These are phyloP conservation scores for Dendrocincla tyrannina DNA, from an alignment of 2,797 vertebrate genomes.

Conservation along the genomic window DNA sequence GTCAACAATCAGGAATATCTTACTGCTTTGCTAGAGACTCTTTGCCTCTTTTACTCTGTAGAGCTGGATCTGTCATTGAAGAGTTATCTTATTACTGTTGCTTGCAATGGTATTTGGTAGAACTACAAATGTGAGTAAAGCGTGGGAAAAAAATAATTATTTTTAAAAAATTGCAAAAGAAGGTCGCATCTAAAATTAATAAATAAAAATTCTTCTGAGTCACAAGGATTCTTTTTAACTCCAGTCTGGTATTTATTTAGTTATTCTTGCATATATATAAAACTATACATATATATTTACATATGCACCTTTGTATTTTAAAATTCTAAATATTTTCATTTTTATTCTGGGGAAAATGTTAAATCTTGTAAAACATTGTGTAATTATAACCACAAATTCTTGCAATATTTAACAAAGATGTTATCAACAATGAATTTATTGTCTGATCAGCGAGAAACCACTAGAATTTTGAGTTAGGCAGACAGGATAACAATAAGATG, in stretches of 20 bases:
- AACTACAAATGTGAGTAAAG: background rate
- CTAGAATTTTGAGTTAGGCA: background rate
- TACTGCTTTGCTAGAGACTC: background rate
- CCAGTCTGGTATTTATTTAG: background rate
- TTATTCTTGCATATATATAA: background rate
- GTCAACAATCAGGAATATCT: constrained; percentile 20
- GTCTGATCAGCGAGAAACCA: background rate
- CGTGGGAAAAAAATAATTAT: background rate
- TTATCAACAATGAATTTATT: background rate
- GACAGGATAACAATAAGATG: background rate
- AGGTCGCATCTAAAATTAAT: background rate
- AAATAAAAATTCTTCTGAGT: background rate
- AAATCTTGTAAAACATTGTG: background rate
- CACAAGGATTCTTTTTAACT: background rate
- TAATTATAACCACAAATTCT: background rate
- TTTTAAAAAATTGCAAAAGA: background rate
- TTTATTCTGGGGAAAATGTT: background rate
- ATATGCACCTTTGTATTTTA: background rate
- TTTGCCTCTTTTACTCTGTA: background rate
- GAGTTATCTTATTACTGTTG: background rate
- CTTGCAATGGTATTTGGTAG: background rate
- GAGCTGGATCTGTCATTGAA: rapidly evolving
- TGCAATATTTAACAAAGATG: background rate
- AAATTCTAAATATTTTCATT: background rate
- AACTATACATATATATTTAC: background rate